These are phyloP conservation scores for Drosophila lacertosa DNA, from an alignment of 1,140 invertebrate species.

Conservation along the genomic window DNA sequence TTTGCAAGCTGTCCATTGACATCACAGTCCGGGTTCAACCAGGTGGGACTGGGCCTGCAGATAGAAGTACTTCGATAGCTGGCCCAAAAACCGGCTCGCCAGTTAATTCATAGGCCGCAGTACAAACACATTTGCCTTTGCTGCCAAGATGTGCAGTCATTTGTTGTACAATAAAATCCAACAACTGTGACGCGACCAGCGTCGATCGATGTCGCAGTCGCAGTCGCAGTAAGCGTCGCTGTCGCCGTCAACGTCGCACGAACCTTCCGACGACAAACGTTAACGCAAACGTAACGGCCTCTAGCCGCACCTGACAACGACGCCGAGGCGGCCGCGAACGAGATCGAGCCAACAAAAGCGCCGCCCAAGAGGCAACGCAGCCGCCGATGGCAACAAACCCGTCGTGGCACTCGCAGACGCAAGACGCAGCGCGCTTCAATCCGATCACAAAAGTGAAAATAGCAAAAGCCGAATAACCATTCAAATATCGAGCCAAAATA, in stretches of 20 bases:
- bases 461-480: slow-evolving; percentile 4
- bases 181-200: slow-evolving; percentile 40
- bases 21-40: slow-evolving; percentile 27
- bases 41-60: slow-evolving; percentile 4
- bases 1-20: slow-evolving; percentile 28
- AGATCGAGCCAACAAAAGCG: slow-evolving; percentile 73
- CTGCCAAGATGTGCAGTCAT: slow-evolving; percentile 45
- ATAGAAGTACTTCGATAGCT: slow-evolving; percentile 9
- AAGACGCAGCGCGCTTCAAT: slow-evolving; percentile 67
- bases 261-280: slow-evolving; percentile 53
- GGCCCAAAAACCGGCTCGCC: slow-evolving; percentile 60
- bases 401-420: slow-evolving; percentile 77
- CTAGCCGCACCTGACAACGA: slow-evolving; percentile 31
- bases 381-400: slow-evolving; percentile 76
- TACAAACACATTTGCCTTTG: slow-evolving; percentile 30
- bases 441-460: slow-evolving; percentile 62
- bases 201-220: slow-evolving; percentile 22
- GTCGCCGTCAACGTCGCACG: slow-evolving; percentile 31
- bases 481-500: slow-evolving; percentile 20
- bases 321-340: slow-evolving; percentile 52
- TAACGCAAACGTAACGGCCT: slow-evolving; percentile 43
- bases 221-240: slow-evolving; percentile 5
- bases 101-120: slow-evolving; percentile 59
- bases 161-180: slow-evolving; percentile 64
- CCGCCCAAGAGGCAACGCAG: slow-evolving; percentile 76